These are phyloP conservation scores for Egretta garzetta DNA, from an alignment of 2,113 vertebrate genomes.

Conservation along the genomic window DNA sequence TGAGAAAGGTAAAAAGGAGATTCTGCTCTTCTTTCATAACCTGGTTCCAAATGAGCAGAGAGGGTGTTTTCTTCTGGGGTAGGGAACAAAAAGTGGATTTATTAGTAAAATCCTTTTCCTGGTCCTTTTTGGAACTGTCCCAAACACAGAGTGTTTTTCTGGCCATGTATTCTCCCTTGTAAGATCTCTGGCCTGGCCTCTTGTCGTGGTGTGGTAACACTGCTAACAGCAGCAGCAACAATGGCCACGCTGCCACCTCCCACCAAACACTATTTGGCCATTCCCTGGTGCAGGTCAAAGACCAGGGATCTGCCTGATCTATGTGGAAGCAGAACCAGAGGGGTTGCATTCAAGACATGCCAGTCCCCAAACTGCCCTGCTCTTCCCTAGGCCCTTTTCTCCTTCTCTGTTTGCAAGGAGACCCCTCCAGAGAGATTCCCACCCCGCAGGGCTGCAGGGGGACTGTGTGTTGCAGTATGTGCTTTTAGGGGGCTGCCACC, in stretches of 20 bases:
- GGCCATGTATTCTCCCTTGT: too few species aligned
- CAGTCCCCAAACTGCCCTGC: background rate
- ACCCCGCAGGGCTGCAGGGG: background rate
- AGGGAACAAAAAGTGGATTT: background rate
- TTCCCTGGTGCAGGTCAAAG: background rate
- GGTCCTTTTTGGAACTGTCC: background rate
- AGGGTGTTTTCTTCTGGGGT: background rate
- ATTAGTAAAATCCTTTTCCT: background rate
- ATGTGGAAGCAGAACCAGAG: background rate
- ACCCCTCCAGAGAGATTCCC: background rate
- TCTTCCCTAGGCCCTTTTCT: background rate
- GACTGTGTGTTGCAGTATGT: background rate
- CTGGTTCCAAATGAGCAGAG: too few species aligned
- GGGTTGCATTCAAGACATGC: background rate
- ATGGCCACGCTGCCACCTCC: rapidly evolving
- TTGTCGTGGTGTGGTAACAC: background rate
- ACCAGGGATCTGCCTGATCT: background rate
- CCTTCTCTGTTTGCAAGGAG: background rate
- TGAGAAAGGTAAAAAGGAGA: background rate
- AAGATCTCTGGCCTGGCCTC: background rate
- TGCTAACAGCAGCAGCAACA: background rate
- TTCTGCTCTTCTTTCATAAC: background rate
- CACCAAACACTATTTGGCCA: background rate
- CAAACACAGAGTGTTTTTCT: background rate
- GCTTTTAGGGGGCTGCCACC: background rate